Evolutionary conservation across 2,113 vertebrate species (phyloP).

Genomic region (Oncorhynchus nerka): DNA sequence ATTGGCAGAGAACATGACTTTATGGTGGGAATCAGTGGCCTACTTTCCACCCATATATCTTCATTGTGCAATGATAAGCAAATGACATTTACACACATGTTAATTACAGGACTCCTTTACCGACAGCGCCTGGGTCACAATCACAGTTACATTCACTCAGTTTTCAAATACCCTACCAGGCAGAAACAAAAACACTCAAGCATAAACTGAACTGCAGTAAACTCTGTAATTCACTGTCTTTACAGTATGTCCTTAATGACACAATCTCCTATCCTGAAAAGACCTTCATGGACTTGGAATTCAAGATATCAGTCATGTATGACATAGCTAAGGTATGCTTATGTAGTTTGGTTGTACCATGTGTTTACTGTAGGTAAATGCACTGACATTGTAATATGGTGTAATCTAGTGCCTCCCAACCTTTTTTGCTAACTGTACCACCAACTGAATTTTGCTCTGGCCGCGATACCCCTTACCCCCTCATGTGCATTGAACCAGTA

Average conservation of each 20-base stretch:
- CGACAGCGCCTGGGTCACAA: background rate
- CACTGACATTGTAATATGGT: background rate
- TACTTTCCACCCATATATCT: conserved; percentile 3
- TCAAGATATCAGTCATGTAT: conserved; percentile 97
- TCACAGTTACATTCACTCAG: background rate
- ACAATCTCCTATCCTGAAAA: conserved; percentile 94
- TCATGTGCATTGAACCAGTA: too few species aligned
- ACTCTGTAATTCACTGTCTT: background rate
- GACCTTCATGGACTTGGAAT: conserved; percentile 98
- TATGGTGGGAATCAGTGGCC: conserved; percentile 17
- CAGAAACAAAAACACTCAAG: conserved; percentile 1
- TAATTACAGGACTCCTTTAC: background rate
- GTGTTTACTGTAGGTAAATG: background rate
- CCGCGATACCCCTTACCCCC: too few species aligned
- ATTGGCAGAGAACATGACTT: conserved; percentile 7
- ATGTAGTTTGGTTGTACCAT: background rate
- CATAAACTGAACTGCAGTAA: conserved; percentile 4
- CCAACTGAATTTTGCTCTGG: too few species aligned
- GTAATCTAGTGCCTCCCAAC: too few species aligned
- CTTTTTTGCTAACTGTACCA: too few species aligned
- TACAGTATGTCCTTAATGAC: conserved; percentile 91
- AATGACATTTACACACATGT: background rate
- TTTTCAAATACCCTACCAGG: background rate
- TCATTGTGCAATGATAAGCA: conserved; percentile 29
- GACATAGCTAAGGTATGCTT: conserved; percentile 93